Base-by-base conservation (phyloP, 2,113 vertebrate species). In the Lagenorhynchus albirostris region DNA sequence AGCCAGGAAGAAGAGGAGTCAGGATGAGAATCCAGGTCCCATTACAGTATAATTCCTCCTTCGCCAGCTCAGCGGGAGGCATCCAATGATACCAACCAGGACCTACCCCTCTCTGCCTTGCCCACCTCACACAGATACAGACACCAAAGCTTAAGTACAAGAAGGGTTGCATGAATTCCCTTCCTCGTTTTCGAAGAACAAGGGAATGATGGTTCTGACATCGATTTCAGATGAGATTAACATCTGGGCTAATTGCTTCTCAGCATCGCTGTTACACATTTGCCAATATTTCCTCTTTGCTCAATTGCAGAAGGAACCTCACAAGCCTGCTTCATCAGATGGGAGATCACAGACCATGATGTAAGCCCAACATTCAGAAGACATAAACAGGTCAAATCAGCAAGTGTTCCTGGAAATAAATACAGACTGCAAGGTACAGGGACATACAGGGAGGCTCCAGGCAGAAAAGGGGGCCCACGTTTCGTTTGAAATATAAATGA, bases 401-500 rank as follows among this genome's bases (percentile, higher is more conserved):
- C 73, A 79, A 96, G 90, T 26, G 58, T 94, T 80, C 96, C 88
- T 79, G 83, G 90, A 96, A 96, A 70, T 87, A 93, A 96, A 94
- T 53, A 67, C 5, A 92, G 89, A 87, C 62, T 38, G 58, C 80
- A 92, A 89, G 95, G 92, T 36, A 84, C 44, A 29, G 74, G n/a
- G 79, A 44, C 38, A 23, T 26, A 47, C 6, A 53, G 26, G 63
- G 89, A 91, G n/a, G 86, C 31, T 60, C 74, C 8, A 29, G 80
- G 83, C n/a, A 63, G 53, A 60, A 68, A 91, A 65, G 17, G 12
- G 26, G 15, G 18, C 17, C 50, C 67, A 2, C 62, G 36, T 96
- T 97, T 84, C 80, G 58, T 87, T 97, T 96, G 36, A 91, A 93
- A 91, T 89, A 77, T 96, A 96, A 96, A 95, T 67, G 4, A 84